phyloP scores from a whole-genome alignment of 1,140 invertebrate species.

The Drosophila kikkawai region DNA sequence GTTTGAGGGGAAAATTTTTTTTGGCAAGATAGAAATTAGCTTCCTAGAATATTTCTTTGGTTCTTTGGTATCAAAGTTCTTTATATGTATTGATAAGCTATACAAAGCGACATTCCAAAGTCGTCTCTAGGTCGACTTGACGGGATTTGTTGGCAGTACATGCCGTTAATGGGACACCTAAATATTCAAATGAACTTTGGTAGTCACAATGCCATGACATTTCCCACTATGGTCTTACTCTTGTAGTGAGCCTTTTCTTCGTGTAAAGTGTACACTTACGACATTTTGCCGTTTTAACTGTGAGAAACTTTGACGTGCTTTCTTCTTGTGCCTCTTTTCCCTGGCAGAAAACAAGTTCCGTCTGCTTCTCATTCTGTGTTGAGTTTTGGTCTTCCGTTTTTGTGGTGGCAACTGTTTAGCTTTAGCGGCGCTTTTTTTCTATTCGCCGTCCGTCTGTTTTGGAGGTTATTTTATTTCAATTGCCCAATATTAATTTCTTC shows the following conservation, averaged over 20 bases:
- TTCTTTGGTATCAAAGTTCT: neutral
- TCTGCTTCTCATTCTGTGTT: constrained; percentile 36
- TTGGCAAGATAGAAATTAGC: neutral
- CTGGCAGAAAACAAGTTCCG: constrained; percentile 58
- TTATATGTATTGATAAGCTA: neutral
- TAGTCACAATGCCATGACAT: constrained; percentile 5
- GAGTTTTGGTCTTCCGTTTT: constrained; percentile 22
- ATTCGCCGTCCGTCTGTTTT: constrained; percentile 29
- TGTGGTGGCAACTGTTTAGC: constrained; percentile 2
- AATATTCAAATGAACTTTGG: constrained; percentile 20
- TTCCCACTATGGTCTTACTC: constrained; percentile 12
- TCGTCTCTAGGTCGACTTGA: constrained; percentile 5
- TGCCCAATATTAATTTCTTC: constrained; percentile 59
- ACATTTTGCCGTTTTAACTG: constrained; percentile 67
- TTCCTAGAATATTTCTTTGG: neutral
- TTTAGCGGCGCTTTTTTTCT: constrained; percentile 56
- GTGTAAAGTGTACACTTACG: constrained; percentile 25
- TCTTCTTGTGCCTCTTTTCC: constrained; percentile 1
- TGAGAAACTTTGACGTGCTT: constrained; percentile 54
- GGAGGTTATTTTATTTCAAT: constrained; percentile 60
- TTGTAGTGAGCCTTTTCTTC: neutral
- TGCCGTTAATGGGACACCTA: constrained; percentile 28
- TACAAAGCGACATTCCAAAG: constrained; percentile 7
- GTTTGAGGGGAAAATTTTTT: neutral
- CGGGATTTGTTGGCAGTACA: constrained; percentile 1